These are phyloP conservation scores for Lycocerus yunnanus DNA, from an alignment of 2,888 invertebrate genomes.

Conservation along the genomic window DNA sequence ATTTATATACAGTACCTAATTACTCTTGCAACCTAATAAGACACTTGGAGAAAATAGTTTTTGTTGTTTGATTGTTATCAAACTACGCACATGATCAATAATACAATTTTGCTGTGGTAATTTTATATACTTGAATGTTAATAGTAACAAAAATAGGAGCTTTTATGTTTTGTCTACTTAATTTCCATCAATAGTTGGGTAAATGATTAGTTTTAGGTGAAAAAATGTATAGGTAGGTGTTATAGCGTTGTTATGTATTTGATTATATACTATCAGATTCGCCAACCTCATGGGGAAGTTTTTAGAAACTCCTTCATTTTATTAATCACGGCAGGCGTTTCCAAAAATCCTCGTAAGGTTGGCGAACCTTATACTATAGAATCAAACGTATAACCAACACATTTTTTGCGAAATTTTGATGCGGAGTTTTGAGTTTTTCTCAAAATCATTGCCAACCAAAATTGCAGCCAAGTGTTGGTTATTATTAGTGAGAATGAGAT, in stretches of 20 bases:
- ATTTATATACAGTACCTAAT: conserved; percentile 12
- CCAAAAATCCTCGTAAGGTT: background rate
- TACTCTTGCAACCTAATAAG: conserved; percentile 12
- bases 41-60: conserved; percentile 18
- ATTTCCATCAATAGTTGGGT: background rate
- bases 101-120: conserved; percentile 6
- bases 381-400: background rate
- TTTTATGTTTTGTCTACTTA: background rate
- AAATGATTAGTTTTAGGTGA: background rate
- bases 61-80: conserved; percentile 8
- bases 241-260: background rate
- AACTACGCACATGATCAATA: conserved; percentile 9
- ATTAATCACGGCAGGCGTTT: background rate
- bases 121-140: background rate
- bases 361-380: background rate
- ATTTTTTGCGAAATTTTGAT: background rate
- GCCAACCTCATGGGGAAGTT: background rate
- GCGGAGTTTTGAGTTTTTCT: too few relatives aligned
- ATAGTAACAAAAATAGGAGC: background rate
- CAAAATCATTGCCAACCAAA: background rate
- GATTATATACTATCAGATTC: too few relatives aligned
- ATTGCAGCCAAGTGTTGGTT: background rate
- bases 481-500: background rate
- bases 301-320: background rate
- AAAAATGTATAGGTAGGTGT: background rate